Percentiles rank a stretch among this genome's conserved stretches.
phyloP scores from a whole-genome alignment of 2,797 vertebrate genomes.

The Naso thynnoides region DNA sequence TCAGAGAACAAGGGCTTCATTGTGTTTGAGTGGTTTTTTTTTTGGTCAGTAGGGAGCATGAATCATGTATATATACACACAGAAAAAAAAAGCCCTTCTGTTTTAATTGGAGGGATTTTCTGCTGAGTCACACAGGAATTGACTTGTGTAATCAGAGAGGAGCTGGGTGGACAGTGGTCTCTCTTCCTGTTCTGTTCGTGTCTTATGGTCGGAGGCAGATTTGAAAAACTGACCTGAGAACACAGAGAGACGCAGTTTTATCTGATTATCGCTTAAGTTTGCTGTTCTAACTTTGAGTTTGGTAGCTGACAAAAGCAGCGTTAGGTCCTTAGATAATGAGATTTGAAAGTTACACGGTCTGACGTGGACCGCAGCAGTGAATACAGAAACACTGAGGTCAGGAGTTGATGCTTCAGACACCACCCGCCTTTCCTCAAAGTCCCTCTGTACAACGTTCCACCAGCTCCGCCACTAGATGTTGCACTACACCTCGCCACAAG shows the following conservation, averaged over 20 bases:
- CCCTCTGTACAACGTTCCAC: no score
- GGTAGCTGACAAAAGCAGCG: no score
- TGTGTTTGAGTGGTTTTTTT: slow-evolving; percentile 59
- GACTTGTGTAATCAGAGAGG: no score
- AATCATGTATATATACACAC: slow-evolving; percentile 49
- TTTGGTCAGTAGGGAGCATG: slow-evolving; percentile 49
- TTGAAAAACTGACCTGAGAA: slow-evolving; percentile 36
- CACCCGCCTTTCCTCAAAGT: no score
- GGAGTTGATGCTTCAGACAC: no score
- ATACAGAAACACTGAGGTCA: not conserved
- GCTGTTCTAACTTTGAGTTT: not conserved
- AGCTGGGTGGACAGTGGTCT: no score
- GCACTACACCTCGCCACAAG: no score
- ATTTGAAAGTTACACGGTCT: not conserved
- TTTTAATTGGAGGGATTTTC: slow-evolving; percentile 46
- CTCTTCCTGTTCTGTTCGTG: no score
- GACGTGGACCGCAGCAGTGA: not conserved
- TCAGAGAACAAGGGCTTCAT: slow-evolving; percentile 66
- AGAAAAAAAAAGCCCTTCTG: slow-evolving; percentile 36
- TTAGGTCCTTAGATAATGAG: not conserved
- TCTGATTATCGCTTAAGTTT: not conserved
- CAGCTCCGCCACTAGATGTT: no score
- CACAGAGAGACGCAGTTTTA: not conserved
- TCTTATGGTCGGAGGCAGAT: slow-evolving; percentile 22
- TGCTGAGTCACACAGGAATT: slow-evolving; percentile 55